phyloP scores from a whole-genome alignment of 1,140 invertebrate species.

The Hycleus cichorii region DNA sequence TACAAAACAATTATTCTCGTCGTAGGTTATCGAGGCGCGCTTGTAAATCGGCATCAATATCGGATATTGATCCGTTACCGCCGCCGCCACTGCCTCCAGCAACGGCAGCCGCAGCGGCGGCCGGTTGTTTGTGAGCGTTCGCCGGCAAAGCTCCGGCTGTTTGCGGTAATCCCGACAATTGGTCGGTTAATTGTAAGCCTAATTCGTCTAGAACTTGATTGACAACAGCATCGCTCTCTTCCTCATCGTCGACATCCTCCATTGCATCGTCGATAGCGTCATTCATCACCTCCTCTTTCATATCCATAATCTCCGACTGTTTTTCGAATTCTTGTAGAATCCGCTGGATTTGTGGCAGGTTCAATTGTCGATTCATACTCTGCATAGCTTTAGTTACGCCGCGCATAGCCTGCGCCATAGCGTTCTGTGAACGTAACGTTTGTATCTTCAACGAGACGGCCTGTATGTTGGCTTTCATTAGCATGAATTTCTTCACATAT shows the following conservation, averaged over 20 bases:
- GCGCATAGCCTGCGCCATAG: constrained; percentile 99
- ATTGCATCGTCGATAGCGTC: constrained; percentile 99
- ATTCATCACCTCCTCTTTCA: constrained; percentile 99
- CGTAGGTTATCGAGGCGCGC: constrained; percentile 89
- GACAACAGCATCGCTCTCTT: constrained; percentile 91
- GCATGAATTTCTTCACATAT: constrained; percentile 97
- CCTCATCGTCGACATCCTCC: constrained; percentile 97
- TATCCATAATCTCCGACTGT: constrained; percentile 99
- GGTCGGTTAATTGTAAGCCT: constrained; percentile 87
- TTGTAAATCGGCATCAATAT: constrained; percentile 92
- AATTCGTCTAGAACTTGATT: constrained; percentile 94
- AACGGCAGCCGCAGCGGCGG: constrained; percentile 50
- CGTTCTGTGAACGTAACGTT: constrained; percentile 95
- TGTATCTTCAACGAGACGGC: constrained; percentile 98
- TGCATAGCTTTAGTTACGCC: constrained; percentile 98
- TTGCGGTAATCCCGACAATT: constrained; percentile 79
- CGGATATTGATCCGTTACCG: constrained; percentile 53
- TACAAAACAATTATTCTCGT: constrained; percentile 61
- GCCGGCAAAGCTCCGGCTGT: constrained; percentile 55
- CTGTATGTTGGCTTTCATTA: constrained; percentile 99
- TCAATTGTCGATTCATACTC: constrained; percentile 96
- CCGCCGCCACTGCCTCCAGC: constrained; percentile 45
- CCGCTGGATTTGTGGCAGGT: constrained; percentile 98
- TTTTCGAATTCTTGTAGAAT: constrained; percentile 99
- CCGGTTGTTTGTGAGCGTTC: constrained; percentile 42